Evolutionary conservation across 1,140 invertebrate genomes (phyloP).

Genomic region (Papilio polytes): DNA sequence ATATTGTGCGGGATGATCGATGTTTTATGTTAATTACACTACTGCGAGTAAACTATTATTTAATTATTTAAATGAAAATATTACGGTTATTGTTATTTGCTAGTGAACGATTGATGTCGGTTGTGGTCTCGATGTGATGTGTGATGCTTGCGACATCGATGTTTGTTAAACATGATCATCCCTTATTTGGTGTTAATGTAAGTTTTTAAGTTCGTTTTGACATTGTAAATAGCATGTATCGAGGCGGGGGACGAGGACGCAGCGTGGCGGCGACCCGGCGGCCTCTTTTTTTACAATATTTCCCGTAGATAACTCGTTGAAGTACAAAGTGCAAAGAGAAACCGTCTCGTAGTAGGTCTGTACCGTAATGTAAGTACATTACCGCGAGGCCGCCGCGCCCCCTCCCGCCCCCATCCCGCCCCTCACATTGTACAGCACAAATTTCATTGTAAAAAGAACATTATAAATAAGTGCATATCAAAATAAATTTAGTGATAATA

Average conservation of each 20-base stretch:
- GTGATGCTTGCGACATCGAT: neutral
- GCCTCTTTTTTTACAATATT: slow-evolving; percentile 50
- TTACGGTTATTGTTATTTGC: neutral
- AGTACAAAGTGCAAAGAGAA: slow-evolving; percentile 63
- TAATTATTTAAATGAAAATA: neutral
- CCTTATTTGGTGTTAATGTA: slow-evolving; percentile 13
- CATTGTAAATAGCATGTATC: slow-evolving; percentile 70
- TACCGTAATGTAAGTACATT: slow-evolving; percentile 53
- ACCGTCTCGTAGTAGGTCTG: slow-evolving; percentile 45
- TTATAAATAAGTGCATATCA: slow-evolving; percentile 82
- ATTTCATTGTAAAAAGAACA: slow-evolving; percentile 78
- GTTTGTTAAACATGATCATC: neutral
- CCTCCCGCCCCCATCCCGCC: slow-evolving; percentile 47
- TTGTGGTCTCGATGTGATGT: slow-evolving; percentile 8
- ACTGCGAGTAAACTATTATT: neutral
- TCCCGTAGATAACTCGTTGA: slow-evolving; percentile 48
- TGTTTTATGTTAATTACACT: slow-evolving; percentile 56
- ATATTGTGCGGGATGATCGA: slow-evolving; percentile 51
- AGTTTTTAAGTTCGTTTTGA: slow-evolving; percentile 45
- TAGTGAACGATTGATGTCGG: neutral
- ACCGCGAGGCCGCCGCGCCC: slow-evolving; percentile 45
- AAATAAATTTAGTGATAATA: slow-evolving; percentile 76
- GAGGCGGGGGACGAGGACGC: slow-evolving; percentile 46
- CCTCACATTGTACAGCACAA: slow-evolving; percentile 78
- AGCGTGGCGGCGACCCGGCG: slow-evolving; percentile 38